phyloP scores from a whole-genome alignment of 2,888 invertebrate species.

The Phalera bucephala region DNA sequence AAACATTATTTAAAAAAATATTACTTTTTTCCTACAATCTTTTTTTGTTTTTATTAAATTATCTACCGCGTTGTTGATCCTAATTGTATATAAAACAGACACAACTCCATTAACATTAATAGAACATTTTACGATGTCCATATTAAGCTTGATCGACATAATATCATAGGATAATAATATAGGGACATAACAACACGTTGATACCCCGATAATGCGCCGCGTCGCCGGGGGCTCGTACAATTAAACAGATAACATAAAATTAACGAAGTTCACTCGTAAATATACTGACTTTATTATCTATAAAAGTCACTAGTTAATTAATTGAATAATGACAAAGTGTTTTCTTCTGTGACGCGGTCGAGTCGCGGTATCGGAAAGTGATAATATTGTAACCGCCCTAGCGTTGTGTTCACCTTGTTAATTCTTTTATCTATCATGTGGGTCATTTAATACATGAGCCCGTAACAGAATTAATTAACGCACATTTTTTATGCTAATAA shows the following conservation, averaged over 20 bases:
- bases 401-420: conserved; percentile 53
- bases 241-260: conserved; percentile 77
- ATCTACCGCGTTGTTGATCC: too few species aligned
- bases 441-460: conserved; percentile 43
- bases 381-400: conserved; percentile 60
- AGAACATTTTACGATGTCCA: conserved; percentile 32
- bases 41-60: too few species aligned
- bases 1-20: too few species aligned
- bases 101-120: conserved; percentile 10
- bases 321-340: conserved; percentile 77
- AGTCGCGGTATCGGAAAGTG: conserved; percentile 46
- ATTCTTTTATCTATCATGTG: conserved; percentile 46
- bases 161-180: conserved; percentile 37
- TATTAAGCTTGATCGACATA: conserved; percentile 38
- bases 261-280: conserved; percentile 76
- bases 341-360: conserved; percentile 47
- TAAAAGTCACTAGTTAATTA: conserved; percentile 81
- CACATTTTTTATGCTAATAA: conserved; percentile 20
- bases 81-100: too few species aligned
- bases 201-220: conserved; percentile 40
- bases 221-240: conserved; percentile 60
- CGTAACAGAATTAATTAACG: conserved; percentile 40
- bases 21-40: too few species aligned
- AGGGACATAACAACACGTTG: conserved; percentile 34
- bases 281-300: conserved; percentile 75